Evolutionary conservation across 2,797 vertebrate species (phyloP).

Genomic region (Ceyx erithaca): DNA sequence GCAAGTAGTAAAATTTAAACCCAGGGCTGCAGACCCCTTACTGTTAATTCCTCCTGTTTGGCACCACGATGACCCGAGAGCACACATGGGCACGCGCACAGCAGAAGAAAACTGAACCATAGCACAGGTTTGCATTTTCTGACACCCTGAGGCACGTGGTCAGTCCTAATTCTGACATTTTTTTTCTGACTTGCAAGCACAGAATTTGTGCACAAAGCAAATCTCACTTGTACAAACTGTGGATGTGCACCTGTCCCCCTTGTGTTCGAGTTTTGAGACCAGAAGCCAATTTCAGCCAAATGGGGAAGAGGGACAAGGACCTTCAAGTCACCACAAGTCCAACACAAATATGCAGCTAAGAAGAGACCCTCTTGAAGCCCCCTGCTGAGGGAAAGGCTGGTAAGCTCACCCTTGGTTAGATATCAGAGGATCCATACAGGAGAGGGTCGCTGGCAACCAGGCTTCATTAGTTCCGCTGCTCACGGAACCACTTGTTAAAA

Average conservation of each 20-base stretch:
- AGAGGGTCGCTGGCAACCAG: constrained; percentile 69
- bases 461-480: constrained; percentile 71
- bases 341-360: constrained; percentile 35
- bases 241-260: background rate
- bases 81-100: background rate
- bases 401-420: constrained; percentile 70
- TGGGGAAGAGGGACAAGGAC: background rate
- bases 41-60: background rate
- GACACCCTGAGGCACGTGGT: background rate
- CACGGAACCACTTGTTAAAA: constrained; percentile 67
- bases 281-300: background rate
- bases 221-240: background rate
- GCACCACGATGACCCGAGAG: background rate
- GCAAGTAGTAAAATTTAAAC: background rate
- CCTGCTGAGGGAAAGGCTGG: constrained; percentile 54
- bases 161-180: constrained; percentile 1
- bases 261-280: background rate
- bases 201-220: background rate
- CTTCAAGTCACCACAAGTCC: constrained; percentile 8
- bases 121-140: background rate
- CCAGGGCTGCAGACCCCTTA: background rate
- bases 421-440: constrained; percentile 73
- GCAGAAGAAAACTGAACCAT: background rate
- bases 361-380: constrained; percentile 41
- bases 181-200: background rate